Conservation (phyloP, 2,113 vertebrate genomes). For the Melierax canorus region DNA sequence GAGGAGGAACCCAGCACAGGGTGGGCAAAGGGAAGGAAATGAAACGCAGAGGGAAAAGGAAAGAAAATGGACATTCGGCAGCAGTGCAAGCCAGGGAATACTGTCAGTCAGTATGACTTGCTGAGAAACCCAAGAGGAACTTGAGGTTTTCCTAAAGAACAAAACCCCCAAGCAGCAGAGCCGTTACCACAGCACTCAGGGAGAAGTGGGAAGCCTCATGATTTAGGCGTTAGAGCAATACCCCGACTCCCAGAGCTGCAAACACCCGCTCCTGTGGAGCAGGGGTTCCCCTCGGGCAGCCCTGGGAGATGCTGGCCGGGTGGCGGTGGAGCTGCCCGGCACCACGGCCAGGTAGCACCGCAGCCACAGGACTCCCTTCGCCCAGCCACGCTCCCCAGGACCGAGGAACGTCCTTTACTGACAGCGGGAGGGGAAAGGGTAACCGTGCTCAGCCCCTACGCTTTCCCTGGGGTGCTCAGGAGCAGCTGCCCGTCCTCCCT, state of each 20-base stretch:
- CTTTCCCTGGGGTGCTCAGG: not conserved
- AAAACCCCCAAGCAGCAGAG: not conserved
- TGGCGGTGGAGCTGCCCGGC: not conserved
- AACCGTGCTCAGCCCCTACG: too few species aligned
- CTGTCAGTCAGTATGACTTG: not conserved
- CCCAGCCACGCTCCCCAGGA: not conserved
- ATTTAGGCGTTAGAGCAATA: fast-evolving
- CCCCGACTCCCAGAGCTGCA: fast-evolving
- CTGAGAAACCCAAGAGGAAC: not conserved
- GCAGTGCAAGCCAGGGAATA: not conserved
- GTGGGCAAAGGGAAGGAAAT: not conserved
- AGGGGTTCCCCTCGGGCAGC: fast-evolving
- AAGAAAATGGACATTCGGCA: not conserved
- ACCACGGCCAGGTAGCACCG: not conserved
- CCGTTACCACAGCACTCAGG: fast-evolving
- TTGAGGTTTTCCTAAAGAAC: not conserved
- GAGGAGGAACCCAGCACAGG: fast-evolving
- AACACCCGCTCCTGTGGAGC: fast-evolving
- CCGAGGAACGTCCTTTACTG: fast-evolving
- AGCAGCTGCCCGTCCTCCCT: not conserved
- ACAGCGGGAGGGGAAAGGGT: not conserved
- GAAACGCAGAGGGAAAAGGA: not conserved
- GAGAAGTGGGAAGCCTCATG: not conserved
- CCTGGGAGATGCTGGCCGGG: not conserved
- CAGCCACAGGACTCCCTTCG: not conserved